Evolutionary conservation across 1,140 invertebrate species (phyloP), one percentile per base, ranked within the genome.

Genomic region (Heliconius melpomene): DNA sequence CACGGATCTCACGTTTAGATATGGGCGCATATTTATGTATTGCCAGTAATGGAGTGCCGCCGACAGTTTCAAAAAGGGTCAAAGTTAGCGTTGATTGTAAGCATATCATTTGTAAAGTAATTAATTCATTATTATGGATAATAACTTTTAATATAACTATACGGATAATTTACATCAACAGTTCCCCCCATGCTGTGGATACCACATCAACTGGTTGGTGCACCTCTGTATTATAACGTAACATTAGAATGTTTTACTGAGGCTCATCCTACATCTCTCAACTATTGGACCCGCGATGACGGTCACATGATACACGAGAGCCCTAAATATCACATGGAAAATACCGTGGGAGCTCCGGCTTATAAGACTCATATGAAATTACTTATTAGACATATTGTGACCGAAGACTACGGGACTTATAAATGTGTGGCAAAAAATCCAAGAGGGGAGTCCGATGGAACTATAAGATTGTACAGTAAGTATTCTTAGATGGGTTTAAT

Each of bases 61-160:
- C 97, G 3, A 96, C 96, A 70, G 98, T 98, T 81, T 98, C 97
- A 92, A 98, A 98, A 93, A 96, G 97, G 89, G 98, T 99, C 86
- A 98, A 98, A 96, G 97, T 99, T 88, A 98, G 97, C 94, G 98
- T 99, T 60, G 98, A 98, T 92, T 99, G 98, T 98, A 95, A 98
- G 98, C 98, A 79, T 72, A 74, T n/a, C 76, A 40, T 52, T 72
- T 78, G 2, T 7, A 50, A 46, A 8, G 29, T 40, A 46, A 70
- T 50, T 36, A 76, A 72, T 77, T 74, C 13, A 72, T 75, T 32
- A 75, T 73, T 23, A 57, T 57, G 8, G 0, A n/a, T 23, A 23
- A 11, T 57, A 1, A 3, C 2, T 52, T 52, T 20, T 52, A 52
- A 52, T 52, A 52, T 52, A 52, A 52, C 20, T 7, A 20, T 52